Evolutionary conservation across 1,140 invertebrate species (phyloP), one percentile per base, ranked within the genome.

Genomic region (Aphis gossypii): DNA sequence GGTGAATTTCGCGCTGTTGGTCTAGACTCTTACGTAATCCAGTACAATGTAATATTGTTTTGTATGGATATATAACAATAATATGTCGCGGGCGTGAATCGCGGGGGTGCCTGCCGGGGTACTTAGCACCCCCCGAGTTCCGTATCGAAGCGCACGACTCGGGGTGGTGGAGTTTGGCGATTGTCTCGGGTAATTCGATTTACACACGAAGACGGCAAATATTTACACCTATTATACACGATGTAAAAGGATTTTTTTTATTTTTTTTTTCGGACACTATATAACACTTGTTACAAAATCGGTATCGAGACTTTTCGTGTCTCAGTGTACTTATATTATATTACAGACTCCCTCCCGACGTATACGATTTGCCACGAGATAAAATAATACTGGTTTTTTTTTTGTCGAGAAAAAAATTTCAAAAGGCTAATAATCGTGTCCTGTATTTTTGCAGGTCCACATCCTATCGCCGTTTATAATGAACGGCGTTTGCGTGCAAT

Each of bases 401-500:
- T 41, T 41, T 41, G 1, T 11, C 11, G 30, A 14, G 60, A 68
- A 68, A n/a, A 5, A 20, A 76, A 76, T 11, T 9, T 11, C 4
- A 18, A 76, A 18, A 46, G 18, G 5, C 60, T 76, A n/a, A 76
- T 76, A 76, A 76, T n/a, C 5, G 14, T n/a, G 2, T n/a, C 5
- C 3, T 18, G 2, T 76, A 11, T 76, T 76, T 76, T 76, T 96
- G 11, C 96, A 99, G 98, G 98, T 99, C 18, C 98, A 99, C 95
- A 96, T 99, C 84, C 97, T 98, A 94, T 98, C 98, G 14, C 97
- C 97, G 92, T 98, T 99, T 95, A 99, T 99, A 94, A 98, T 99
- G 98, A 99, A 99, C 95, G 99, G 99, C 2, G 99, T 99, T 0
- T 99, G 98, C 96, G 98, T 99, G 0, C 96, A 98, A 94, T 99